These are phyloP conservation scores for Limnephilus auricula DNA, from an alignment of 2,888 invertebrate genomes.

Conservation along the genomic window DNA sequence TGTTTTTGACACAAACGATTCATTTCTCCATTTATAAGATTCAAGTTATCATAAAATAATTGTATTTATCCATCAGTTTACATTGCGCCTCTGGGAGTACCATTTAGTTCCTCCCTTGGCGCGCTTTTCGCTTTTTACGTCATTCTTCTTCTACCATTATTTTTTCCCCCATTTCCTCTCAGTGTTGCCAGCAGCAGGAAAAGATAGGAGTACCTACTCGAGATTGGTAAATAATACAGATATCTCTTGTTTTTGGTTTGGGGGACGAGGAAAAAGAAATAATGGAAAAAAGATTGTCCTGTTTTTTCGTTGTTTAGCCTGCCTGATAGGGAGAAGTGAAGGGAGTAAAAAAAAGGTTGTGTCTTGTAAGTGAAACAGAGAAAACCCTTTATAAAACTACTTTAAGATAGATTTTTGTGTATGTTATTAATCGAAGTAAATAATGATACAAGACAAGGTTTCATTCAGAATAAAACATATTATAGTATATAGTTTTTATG, in stretches of 20 bases:
- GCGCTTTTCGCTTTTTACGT: conserved; percentile 14
- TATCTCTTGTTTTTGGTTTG: neutral
- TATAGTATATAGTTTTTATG: neutral
- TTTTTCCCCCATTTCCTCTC: neutral
- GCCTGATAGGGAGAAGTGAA: neutral
- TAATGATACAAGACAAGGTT: neutral
- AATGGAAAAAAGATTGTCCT: conserved; percentile 1
- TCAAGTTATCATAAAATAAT: neutral
- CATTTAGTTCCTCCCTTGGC: neutral
- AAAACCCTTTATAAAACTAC: neutral
- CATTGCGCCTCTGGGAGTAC: neutral
- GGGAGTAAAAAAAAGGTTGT: neutral
- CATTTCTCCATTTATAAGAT: neutral
- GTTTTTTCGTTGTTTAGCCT: conserved; percentile 2
- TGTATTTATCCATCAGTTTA: neutral
- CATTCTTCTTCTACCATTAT: neutral
- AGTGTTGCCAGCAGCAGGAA: conserved; percentile 10
- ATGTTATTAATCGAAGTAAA: neutral
- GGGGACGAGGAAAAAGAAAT: conserved; percentile 4
- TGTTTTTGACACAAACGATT: neutral
- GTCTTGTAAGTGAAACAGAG: neutral
- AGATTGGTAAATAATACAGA: conserved; percentile 22
- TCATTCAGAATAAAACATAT: neutral
- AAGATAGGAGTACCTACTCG: conserved; percentile 10
- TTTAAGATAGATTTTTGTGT: neutral